Evolutionary conservation across 2,888 invertebrate genomes (phyloP).

Genomic region (Campoletis raptor): DNA sequence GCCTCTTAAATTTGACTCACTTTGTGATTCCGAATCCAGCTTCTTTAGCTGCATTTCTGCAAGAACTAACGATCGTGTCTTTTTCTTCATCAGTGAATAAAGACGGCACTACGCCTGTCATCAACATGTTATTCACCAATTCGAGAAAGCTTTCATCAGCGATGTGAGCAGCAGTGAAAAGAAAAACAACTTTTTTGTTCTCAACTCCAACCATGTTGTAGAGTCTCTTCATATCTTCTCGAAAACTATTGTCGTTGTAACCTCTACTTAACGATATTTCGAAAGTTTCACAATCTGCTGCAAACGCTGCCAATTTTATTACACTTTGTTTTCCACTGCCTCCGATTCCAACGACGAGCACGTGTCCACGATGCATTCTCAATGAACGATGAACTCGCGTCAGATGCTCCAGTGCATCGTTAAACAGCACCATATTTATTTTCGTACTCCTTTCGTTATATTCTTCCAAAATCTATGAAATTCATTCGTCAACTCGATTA

Average conservation of each 20-base stretch:
- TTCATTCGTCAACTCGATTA: not conserved
- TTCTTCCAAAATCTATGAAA: constrained; percentile 91
- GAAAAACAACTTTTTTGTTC: constrained; percentile 91
- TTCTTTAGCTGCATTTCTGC: constrained; percentile 89
- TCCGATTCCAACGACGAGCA: constrained; percentile 94
- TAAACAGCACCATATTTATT: constrained; percentile 94
- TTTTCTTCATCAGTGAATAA: constrained; percentile 96
- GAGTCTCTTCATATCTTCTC: constrained; percentile 94
- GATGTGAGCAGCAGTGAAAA: constrained; percentile 94
- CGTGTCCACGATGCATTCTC: constrained; percentile 93
- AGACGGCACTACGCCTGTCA: constrained; percentile 95
- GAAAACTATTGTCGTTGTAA: constrained; percentile 93
- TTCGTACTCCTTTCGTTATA: constrained; percentile 92
- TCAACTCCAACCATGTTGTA: constrained; percentile 92
- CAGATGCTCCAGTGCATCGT: constrained; percentile 96
- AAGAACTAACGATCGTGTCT: constrained; percentile 90
- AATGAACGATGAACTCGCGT: constrained; percentile 94
- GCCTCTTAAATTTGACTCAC: constrained; percentile 82
- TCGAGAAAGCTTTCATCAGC: constrained; percentile 94
- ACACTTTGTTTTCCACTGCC: constrained; percentile 95
- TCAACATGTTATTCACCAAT: constrained; percentile 95
- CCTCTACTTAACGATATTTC: constrained; percentile 94
- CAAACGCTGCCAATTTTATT: constrained; percentile 92
- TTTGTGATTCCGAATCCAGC: constrained; percentile 91
- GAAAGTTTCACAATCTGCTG: constrained; percentile 93